These are phyloP conservation scores for Sylvilagus floridanus DNA, from an alignment of 2,797 vertebrate species.

Conservation along the genomic window DNA sequence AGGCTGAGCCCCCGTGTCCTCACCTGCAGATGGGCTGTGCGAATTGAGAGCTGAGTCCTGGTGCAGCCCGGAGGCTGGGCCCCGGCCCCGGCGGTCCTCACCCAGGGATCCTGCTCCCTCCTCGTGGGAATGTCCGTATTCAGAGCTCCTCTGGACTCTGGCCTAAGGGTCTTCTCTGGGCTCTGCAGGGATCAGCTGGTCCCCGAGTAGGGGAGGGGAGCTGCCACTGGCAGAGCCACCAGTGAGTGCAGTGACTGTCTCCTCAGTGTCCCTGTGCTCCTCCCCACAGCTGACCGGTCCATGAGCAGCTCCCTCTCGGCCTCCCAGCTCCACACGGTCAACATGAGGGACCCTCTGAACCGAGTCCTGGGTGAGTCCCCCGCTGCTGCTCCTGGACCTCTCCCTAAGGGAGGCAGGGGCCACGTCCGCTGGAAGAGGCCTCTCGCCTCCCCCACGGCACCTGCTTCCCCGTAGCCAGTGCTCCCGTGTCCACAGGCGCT, in stretches of 20 bases:
- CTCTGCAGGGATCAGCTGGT: background rate
- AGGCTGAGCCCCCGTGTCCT: background rate
- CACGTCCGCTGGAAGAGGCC: background rate
- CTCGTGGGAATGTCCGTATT: background rate
- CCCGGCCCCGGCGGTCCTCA: background rate
- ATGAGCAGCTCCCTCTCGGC: constrained; percentile 98
- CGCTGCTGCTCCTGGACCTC: rapidly evolving
- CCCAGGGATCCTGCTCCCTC: background rate
- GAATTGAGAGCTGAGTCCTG: background rate
- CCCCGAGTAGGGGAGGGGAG: background rate
- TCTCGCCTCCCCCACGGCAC: rapidly evolving
- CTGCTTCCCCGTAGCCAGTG: rapidly evolving
- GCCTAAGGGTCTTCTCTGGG: background rate
- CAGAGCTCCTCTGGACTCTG: background rate
- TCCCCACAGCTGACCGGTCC: constrained; percentile 91
- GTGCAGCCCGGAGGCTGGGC: background rate
- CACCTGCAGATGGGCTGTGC: background rate
- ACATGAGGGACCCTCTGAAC: constrained; percentile 98
- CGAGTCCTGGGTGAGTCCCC: constrained; percentile 93
- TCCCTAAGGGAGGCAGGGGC: background rate
- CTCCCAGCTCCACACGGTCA: constrained; percentile 98
- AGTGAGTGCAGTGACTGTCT: background rate
- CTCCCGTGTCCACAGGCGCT: background rate
- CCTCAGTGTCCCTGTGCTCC: background rate
- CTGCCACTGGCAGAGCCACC: background rate